Conservation (phyloP, 1,140 invertebrate species). For the Tribolium madens region DNA sequence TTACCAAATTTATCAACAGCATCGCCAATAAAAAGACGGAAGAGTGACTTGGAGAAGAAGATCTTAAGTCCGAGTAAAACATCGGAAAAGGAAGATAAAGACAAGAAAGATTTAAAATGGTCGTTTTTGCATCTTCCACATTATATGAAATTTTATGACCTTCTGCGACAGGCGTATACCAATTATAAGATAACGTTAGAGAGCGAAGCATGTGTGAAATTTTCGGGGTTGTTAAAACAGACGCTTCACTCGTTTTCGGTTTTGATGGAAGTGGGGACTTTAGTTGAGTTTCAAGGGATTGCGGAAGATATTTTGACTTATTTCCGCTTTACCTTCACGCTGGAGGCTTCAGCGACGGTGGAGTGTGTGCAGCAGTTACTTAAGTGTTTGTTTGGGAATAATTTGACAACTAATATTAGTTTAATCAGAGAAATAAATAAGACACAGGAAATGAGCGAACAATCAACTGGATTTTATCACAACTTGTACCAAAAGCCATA, state of each 20-base stretch:
- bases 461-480: constrained; percentile 59
- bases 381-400: constrained; percentile 86
- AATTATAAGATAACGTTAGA: constrained; percentile 88
- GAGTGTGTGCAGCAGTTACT: constrained; percentile 86
- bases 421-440: constrained; percentile 22
- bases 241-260: constrained; percentile 77
- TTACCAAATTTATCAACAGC: constrained; percentile 67
- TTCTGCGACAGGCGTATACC: constrained; percentile 78
- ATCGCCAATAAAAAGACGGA: constrained; percentile 68
- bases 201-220: constrained; percentile 78
- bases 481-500: constrained; percentile 61
- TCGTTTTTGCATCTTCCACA: constrained; percentile 77
- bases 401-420: constrained; percentile 74
- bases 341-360: constrained; percentile 79
- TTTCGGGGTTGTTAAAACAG: constrained; percentile 77
- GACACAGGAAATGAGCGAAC: constrained; percentile 15
- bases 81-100: constrained; percentile 58
- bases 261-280: constrained; percentile 80
- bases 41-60: constrained; percentile 63
- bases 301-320: constrained; percentile 87
- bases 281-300: constrained; percentile 79
- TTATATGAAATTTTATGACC: constrained; percentile 83
- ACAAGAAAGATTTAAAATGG: constrained; percentile 69
- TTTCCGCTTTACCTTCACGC: constrained; percentile 77
- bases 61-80: constrained; percentile 41